Conservation (phyloP, 2,888 invertebrate species). For the Danaus chrysippus region DNA sequence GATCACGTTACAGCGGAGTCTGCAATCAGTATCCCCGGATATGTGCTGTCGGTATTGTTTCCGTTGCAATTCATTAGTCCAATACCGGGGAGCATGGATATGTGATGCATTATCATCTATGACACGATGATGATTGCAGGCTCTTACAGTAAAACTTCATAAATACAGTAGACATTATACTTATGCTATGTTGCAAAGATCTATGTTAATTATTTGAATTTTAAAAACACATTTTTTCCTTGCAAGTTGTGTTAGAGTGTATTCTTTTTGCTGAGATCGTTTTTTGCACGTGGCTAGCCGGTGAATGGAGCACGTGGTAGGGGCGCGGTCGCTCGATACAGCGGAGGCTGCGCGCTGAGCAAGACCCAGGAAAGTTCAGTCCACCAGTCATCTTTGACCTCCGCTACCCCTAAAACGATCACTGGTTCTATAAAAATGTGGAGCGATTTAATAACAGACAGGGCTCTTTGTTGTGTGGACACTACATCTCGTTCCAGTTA, state of each 20-base stretch:
- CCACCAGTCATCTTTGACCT: constrained; percentile 48
- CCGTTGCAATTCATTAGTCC: constrained; percentile 34
- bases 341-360: constrained; percentile 51
- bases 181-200: no score
- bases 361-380: constrained; percentile 41
- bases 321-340: constrained; percentile 50
- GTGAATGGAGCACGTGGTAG: constrained; percentile 47
- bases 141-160: not conserved
- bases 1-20: constrained; percentile 7
- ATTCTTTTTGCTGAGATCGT: constrained; percentile 13
- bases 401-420: constrained; percentile 30
- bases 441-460: constrained; percentile 37
- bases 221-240: not conserved
- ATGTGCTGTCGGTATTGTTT: constrained; percentile 31
- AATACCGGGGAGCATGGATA: constrained; percentile 27
- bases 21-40: constrained; percentile 26
- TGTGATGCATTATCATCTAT: constrained; percentile 26
- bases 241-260: not conserved
- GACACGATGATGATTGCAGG: constrained; percentile 20
- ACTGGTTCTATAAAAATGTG: constrained; percentile 16
- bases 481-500: constrained; percentile 43
- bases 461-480: constrained; percentile 48
- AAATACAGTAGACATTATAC: not conserved
- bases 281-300: constrained; percentile 41
- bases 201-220: not conserved